phyloP scores from a whole-genome alignment of 2,113 vertebrate species.

The Chinchilla lanigera region DNA sequence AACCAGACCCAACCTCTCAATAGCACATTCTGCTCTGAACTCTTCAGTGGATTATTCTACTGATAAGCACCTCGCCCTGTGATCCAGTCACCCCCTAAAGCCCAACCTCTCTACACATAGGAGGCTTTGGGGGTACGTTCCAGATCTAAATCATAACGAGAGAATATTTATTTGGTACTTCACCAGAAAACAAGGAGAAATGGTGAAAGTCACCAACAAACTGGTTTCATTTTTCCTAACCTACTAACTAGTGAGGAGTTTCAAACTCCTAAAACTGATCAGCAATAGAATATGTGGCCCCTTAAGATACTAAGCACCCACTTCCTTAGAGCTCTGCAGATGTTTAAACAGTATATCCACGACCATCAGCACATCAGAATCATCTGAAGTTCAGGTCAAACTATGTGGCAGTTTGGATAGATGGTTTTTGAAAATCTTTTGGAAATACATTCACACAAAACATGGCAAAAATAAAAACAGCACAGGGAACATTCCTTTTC shows the following conservation, averaged over 20 bases:
- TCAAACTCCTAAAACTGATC: background rate
- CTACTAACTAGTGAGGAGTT: background rate
- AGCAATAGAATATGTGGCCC: background rate
- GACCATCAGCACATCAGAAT: background rate
- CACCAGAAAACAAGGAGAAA: background rate
- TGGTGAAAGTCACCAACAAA: background rate
- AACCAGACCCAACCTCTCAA: background rate
- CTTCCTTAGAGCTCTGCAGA: background rate
- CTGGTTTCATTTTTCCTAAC: background rate
- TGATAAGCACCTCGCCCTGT: background rate
- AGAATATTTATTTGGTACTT: background rate
- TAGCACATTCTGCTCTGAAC: background rate
- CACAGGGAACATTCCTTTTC: background rate
- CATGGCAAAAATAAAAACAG: background rate
- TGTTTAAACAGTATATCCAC: no score
- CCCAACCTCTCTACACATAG: background rate
- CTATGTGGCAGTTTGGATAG: background rate
- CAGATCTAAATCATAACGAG: background rate
- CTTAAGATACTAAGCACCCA: no score
- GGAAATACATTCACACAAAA: constrained; percentile 7
- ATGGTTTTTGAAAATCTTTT: background rate
- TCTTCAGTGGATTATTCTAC: background rate
- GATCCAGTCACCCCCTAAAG: background rate
- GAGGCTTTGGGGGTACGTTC: background rate
- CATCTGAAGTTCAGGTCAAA: background rate